Percentiles rank a stretch among this genome's conserved stretches.
Evolutionary conservation across 2,113 vertebrate genomes (phyloP).

Genomic region (Leptobrachium leishanense): DNA sequence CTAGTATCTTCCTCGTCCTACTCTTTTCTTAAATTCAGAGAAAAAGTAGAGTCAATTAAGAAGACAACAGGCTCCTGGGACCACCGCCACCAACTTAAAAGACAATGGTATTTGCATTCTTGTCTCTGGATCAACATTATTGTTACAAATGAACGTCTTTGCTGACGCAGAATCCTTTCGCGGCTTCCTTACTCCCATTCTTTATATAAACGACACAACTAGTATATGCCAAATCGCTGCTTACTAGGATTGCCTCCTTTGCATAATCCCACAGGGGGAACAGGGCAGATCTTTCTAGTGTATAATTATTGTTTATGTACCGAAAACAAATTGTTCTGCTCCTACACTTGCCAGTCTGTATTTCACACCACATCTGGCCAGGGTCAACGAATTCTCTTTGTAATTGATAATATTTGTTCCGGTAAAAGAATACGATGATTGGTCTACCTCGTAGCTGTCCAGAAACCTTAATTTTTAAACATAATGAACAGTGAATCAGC

Average conservation of each 20-base stretch:
- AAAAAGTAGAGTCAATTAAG: slow-evolving; percentile 18
- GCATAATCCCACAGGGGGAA: slow-evolving; percentile 18
- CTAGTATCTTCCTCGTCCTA: no score
- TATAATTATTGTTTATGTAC: no score
- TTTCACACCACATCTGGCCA: no score
- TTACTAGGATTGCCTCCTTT: slow-evolving; percentile 40
- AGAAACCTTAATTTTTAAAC: no score
- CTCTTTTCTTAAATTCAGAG: no score
- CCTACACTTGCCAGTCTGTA: no score
- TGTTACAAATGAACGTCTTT: slow-evolving; percentile 47
- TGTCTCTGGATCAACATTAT: slow-evolving; percentile 45
- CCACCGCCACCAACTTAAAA: slow-evolving; percentile 13
- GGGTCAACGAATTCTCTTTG: no score
- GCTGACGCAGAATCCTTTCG: slow-evolving; percentile 44
- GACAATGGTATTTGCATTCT: slow-evolving; percentile 36
- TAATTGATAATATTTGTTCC: no score
- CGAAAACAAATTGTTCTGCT: no score
- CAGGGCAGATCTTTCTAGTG: neutral
- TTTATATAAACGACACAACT: slow-evolving; percentile 27
- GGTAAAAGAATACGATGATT: no score
- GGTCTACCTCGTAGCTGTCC: no score
- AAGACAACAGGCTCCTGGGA: slow-evolving; percentile 12
- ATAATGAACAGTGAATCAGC: no score
- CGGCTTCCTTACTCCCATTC: slow-evolving; percentile 19
- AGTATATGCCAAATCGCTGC: slow-evolving; percentile 38